Evolutionary conservation across 2,113 vertebrate species (phyloP), one percentile per base, ranked within the genome.

Genomic region (Tachycineta bicolor): DNA sequence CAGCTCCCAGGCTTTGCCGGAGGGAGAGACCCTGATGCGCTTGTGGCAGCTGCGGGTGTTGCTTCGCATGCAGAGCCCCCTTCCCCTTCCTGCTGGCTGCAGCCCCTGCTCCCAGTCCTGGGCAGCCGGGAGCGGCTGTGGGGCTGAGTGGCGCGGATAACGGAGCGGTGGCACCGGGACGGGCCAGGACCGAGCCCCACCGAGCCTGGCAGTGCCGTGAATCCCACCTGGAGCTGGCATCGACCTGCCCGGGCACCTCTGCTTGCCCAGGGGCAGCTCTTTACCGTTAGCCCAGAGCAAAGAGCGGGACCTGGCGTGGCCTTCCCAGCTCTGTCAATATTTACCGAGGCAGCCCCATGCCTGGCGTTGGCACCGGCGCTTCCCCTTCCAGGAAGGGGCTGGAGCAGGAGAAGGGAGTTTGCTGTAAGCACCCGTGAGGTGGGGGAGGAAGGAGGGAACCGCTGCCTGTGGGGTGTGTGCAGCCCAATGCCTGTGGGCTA

Each of bases 201-300:
- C 1, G 1, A 25, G 24, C 22, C 74, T 43, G 79, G 23, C 47
- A 37, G 14, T 7, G 20, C 8, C 10, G 2, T 8, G 64, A 89
- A 14, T 78, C 65, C 56, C 22, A 47, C 2, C 1, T 34, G 49
- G 73, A 80, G 55, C 83, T 81, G 90, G 41, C 90, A 74, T 68
- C 2, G 9, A 37, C 47, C 65, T 3, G 5, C 79, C n/a, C 9
- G 0, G 43, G 69, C 49, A 17, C 60, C 62, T 55, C 62, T 64
- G 71, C 63, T 59, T 0, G 0, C 77, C 37, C 56, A 21, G 81
- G 84, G 90, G 46, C 26, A 24, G 93, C 86, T 70, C 83, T 95
- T 94, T 95, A 89, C 95, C 70, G 95, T 82, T 93, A 95, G 81
- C 92, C 22, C 39, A 0, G 96, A 95, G 95, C 95, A 97, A 96